Percentiles rank a stretch among this genome's conserved stretches.
Conservation (phyloP, 2,113 vertebrate genomes). For the Pygoscelis antarcticus region DNA sequence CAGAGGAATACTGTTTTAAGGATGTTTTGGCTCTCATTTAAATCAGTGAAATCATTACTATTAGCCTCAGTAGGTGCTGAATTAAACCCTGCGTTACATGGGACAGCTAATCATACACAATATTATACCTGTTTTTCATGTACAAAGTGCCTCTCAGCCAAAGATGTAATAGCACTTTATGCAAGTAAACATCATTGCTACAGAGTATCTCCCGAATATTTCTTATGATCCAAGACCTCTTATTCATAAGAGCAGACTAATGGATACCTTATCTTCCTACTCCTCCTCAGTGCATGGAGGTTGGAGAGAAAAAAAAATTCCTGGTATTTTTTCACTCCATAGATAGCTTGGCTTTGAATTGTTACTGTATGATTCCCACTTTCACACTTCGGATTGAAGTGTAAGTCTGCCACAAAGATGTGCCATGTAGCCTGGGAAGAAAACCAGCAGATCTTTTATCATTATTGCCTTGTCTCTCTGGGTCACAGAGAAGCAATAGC, state of each 20-base stretch:
- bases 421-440: constrained; percentile 26
- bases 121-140: constrained; percentile 29
- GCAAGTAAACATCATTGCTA: background rate
- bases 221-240: background rate
- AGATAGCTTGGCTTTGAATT: background rate
- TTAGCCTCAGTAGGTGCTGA: background rate
- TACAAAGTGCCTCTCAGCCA: background rate
- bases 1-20: background rate
- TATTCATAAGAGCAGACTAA: background rate
- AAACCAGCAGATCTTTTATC: constrained; percentile 55
- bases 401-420: background rate
- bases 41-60: background rate
- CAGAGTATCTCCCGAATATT: background rate
- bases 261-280: background rate
- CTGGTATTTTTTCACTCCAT: background rate
- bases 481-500: constrained; percentile 45
- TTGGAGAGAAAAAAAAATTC: background rate
- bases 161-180: background rate
- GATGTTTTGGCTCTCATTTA: background rate
- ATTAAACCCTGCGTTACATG: constrained; percentile 15
- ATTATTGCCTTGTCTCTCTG: constrained; percentile 40
- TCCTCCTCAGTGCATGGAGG: background rate
- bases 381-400: background rate
- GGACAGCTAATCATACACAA: constrained; percentile 4
- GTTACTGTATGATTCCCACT: background rate